Conservation (phyloP, 2,797 vertebrate species). For the Clamator glandarius region DNA sequence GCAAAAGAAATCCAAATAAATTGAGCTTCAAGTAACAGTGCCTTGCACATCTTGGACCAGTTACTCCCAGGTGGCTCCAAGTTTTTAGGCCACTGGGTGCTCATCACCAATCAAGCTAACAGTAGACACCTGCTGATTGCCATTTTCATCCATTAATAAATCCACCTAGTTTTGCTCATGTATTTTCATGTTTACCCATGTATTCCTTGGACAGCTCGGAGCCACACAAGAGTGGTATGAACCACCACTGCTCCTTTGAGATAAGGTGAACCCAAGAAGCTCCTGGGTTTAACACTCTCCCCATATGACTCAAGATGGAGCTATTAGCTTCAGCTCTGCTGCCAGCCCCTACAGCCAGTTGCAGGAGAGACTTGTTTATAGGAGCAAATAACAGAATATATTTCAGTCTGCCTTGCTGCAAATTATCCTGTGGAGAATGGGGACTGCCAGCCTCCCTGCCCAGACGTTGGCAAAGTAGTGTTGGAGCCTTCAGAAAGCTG, state of each 20-base stretch:
- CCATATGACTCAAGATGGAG: neutral
- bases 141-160: neutral
- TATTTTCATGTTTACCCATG: neutral
- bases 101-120: neutral
- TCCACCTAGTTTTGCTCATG: neutral
- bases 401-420: neutral
- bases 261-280: neutral
- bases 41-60: neutral
- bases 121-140: neutral
- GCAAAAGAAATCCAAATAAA: neutral
- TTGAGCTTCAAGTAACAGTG: neutral
- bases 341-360: neutral
- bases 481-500: neutral
- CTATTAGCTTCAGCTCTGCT: neutral
- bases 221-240: neutral
- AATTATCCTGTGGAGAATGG: neutral
- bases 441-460: neutral
- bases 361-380: neutral
- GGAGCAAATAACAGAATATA: neutral
- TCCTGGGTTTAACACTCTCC: neutral
- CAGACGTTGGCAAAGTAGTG: neutral
- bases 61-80: neutral
- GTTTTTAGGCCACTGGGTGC: neutral
- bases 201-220: neutral
- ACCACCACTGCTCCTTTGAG: neutral